phyloP scores from a whole-genome alignment of 2,888 invertebrate genomes.

The Eretmocerus hayati region DNA sequence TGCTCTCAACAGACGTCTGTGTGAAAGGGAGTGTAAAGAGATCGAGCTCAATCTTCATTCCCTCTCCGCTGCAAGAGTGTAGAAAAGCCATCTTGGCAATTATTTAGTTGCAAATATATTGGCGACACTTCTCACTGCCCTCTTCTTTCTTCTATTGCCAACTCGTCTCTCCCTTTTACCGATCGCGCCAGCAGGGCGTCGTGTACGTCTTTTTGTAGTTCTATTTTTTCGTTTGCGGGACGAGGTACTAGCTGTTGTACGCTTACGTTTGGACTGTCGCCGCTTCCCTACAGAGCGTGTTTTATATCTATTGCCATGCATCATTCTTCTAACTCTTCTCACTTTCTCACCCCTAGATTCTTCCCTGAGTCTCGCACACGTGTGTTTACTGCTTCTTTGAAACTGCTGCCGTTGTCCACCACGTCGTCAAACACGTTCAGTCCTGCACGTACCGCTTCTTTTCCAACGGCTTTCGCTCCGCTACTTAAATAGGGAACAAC shows the following conservation, averaged over 20 bases:
- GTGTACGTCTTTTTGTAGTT: too few species aligned
- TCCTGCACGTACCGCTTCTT: neutral
- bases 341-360: neutral
- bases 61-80: too few species aligned
- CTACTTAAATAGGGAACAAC: neutral
- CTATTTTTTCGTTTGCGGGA: too few species aligned
- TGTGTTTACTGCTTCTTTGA: neutral
- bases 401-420: neutral
- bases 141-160: too few species aligned
- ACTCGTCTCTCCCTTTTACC: too few species aligned
- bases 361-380: neutral
- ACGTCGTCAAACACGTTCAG: neutral
- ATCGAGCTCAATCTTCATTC: too few species aligned
- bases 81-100: too few species aligned
- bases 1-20: too few species aligned
- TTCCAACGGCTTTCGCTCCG: constrained; percentile 1
- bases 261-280: neutral
- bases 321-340: neutral
- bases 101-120: too few species aligned
- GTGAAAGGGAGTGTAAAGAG: too few species aligned
- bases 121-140: neutral
- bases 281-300: too few species aligned
- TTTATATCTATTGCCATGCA: constrained; percentile 3
- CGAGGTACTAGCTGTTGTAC: neutral
- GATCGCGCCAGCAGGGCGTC: too few species aligned